Evolutionary conservation across 2,113 vertebrate species (phyloP), one percentile per base, ranked within the genome.

Genomic region (Pterocles orientalis): DNA sequence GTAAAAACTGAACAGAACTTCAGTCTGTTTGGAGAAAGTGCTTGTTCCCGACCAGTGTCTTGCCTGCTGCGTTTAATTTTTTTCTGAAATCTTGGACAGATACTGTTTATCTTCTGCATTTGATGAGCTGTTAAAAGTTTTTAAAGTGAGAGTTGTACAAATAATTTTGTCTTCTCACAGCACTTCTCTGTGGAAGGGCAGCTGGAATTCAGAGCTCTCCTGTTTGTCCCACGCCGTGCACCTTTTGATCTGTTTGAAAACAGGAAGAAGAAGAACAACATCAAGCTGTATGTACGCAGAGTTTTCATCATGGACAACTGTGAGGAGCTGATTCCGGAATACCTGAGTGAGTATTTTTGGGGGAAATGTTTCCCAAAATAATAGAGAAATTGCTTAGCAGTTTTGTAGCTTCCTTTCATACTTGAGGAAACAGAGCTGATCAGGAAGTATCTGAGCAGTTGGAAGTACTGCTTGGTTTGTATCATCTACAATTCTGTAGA

Each of bases 271-370:
- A 99, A 99, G 91, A 99, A 99, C 80, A 99, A 99, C 54, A 99
- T 99, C 8, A 99, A 99, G 96, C 83, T 99, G 26, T 99, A 99
- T 1, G 99, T 99, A 14, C 99, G 99, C 88, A 98, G 99, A 82
- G 99, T 99, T n/a, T 99, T 99, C 94, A 99, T 99, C 95, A 99
- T 99, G 99, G 99, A 99, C 94, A 99, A 99, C 97, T 99, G 99
- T 2, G 99, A 99, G 17, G 99, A 99, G 8, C 97, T 99, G 16
- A 99, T 99, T 41, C 99, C 99, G 2, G 99, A 99, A 41, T 99
- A 99, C 56, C 98, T 99, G 64, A 99, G 99, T 99, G 56, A 99
- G 99, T 99, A 53, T 34, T 6, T 25, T 12, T 23, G 7, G 20
- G 7, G 34, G 33, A n/a, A 6, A 5, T 0, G 0, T 21, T 83